phyloP scores from a whole-genome alignment of 1,140 invertebrate species.

The Cydia amplana region DNA sequence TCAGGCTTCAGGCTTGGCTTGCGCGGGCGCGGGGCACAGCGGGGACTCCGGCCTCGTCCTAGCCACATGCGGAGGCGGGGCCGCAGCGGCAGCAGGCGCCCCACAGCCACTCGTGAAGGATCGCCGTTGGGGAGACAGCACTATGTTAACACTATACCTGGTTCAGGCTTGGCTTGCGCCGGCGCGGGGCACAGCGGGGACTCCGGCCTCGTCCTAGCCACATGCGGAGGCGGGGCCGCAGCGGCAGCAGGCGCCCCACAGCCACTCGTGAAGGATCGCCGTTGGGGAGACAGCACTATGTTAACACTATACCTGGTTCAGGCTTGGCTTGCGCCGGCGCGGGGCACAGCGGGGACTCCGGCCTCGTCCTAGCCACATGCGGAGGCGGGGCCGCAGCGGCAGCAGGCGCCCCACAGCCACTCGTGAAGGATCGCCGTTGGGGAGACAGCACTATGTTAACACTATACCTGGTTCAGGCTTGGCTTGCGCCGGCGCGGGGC shows the following conservation, averaged over 20 bases:
- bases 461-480: too few relatives aligned
- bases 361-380: constrained; percentile 77
- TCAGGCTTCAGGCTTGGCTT: constrained; percentile 59
- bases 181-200: constrained; percentile 74
- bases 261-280: constrained; percentile 87
- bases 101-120: constrained; percentile 90
- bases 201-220: constrained; percentile 77
- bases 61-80: constrained; percentile 72
- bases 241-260: constrained; percentile 82
- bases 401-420: constrained; percentile 86
- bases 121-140: constrained; percentile 86
- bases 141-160: constrained; percentile 61
- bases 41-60: constrained; percentile 77
- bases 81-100: constrained; percentile 75
- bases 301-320: constrained; percentile 61
- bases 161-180: constrained; percentile 61
- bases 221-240: constrained; percentile 71
- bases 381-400: constrained; percentile 70
- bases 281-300: constrained; percentile 88
- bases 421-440: constrained; percentile 87
- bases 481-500: too few relatives aligned
- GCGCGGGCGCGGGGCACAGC: constrained; percentile 70
- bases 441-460: constrained; percentile 91
- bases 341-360: constrained; percentile 75
- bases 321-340: constrained; percentile 63